phyloP scores from a whole-genome alignment of 2,797 vertebrate genomes.

The Hydrocynus forskahlii region DNA sequence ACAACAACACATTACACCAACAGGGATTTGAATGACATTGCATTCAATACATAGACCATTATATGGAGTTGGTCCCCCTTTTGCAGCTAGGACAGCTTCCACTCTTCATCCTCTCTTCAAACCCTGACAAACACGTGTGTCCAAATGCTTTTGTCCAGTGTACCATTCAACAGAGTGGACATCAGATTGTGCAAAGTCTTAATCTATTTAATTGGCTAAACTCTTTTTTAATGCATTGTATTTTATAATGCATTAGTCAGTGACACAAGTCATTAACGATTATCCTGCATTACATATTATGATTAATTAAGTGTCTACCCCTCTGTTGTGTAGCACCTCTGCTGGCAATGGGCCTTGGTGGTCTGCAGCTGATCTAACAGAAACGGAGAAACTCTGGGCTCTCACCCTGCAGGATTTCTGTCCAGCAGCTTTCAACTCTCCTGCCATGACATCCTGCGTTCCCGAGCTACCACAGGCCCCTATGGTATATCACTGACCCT shows the following conservation, averaged over 20 bases:
- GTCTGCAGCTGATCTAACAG: not conserved
- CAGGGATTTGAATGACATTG: no score
- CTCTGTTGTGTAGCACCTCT: not conserved
- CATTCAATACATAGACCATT: no score
- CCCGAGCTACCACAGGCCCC: slow-evolving; percentile 1
- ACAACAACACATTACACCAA: no score
- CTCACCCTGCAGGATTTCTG: not conserved
- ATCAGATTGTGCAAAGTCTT: not conserved
- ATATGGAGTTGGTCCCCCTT: no score
- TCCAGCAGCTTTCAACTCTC: not conserved
- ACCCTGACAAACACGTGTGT: no score
- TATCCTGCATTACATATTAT: not conserved
- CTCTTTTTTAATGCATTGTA: no score
- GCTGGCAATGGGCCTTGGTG: not conserved
- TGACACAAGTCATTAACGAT: not conserved
- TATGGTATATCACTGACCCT: not conserved
- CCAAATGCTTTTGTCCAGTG: no score
- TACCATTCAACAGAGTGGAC: not conserved
- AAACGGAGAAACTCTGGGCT: not conserved
- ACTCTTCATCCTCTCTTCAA: no score
- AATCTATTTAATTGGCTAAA: no score
- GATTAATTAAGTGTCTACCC: not conserved
- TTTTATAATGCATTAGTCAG: not conserved
- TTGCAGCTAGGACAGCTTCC: no score
- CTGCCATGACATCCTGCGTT: not conserved